Evolutionary conservation across 2,113 vertebrate genomes (phyloP).

Genomic region (western clawed frog (Xenopus tropicalis)): DNA sequence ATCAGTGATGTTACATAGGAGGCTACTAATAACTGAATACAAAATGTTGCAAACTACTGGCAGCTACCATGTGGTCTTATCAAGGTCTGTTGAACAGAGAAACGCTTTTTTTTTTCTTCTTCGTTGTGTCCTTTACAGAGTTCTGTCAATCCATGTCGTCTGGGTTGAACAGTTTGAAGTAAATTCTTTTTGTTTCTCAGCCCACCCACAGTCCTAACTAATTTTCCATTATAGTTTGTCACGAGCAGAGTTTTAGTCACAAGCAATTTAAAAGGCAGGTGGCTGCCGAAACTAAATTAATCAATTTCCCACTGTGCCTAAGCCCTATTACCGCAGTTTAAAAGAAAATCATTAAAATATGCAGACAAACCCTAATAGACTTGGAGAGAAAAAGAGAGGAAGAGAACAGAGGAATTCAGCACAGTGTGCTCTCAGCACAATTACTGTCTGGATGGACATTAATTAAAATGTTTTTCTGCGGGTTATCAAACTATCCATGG

Average conservation of each 20-base stretch:
- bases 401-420: slow-evolving; percentile 39
- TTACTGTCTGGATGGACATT: slow-evolving; percentile 28
- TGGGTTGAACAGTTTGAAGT: slow-evolving; percentile 35
- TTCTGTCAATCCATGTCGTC: slow-evolving; percentile 20
- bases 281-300: slow-evolving; percentile 50
- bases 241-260: slow-evolving; percentile 37
- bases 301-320: slow-evolving; percentile 43
- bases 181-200: slow-evolving; percentile 2
- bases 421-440: slow-evolving; percentile 32
- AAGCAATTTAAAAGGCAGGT: slow-evolving; percentile 47
- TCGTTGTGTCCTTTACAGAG: slow-evolving; percentile 8
- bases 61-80: slow-evolving; percentile 30
- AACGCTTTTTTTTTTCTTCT: slow-evolving; percentile 22
- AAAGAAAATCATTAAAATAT: slow-evolving; percentile 44
- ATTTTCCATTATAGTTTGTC: slow-evolving; percentile 43
- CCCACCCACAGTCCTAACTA: slow-evolving; percentile 22
- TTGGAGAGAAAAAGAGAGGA: slow-evolving; percentile 32
- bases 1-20: slow-evolving; percentile 28
- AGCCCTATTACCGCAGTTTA: slow-evolving; percentile 31
- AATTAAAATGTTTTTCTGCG: slow-evolving; percentile 33
- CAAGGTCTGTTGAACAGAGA: slow-evolving; percentile 37
- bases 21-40: slow-evolving; percentile 38
- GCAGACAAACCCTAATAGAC: slow-evolving; percentile 31
- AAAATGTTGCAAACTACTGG: slow-evolving; percentile 41
- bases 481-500: slow-evolving; percentile 33